phyloP scores from a whole-genome alignment of 2,797 vertebrate genomes.

The Miichthys miiuy region DNA sequence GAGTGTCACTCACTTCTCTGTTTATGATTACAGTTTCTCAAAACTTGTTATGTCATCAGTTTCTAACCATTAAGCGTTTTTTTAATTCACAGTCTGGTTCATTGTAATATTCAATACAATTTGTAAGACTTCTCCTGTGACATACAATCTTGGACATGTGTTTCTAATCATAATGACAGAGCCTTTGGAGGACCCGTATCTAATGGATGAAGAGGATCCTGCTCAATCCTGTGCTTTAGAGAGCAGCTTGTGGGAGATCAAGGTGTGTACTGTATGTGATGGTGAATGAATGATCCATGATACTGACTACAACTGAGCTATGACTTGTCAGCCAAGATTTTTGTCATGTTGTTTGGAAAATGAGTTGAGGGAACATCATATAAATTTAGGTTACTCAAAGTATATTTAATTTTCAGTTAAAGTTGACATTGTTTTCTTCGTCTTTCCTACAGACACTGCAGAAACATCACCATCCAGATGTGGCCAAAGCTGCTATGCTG shows the following conservation, averaged over 20 bases:
- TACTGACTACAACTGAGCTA: not conserved
- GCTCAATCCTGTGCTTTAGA: slow-evolving; percentile 89
- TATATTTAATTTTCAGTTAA: not conserved
- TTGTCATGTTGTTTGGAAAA: not conserved
- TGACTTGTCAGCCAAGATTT: not conserved
- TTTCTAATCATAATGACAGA: slow-evolving; percentile 61
- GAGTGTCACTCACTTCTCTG: slow-evolving; percentile 11
- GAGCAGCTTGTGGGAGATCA: slow-evolving; percentile 96
- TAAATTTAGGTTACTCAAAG: not conserved
- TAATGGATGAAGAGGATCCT: slow-evolving; percentile 90
- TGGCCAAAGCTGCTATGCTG: slow-evolving; percentile 88
- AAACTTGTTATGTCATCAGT: not conserved
- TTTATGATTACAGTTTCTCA: not conserved
- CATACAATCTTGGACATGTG: not conserved
- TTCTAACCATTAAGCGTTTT: not conserved
- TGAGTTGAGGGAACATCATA: not conserved
- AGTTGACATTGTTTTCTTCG: not conserved
- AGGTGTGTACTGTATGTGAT: slow-evolving; percentile 79
- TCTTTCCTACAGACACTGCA: slow-evolving; percentile 88
- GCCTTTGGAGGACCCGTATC: slow-evolving; percentile 88
- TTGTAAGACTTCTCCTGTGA: not conserved
- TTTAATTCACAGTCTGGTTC: not conserved
- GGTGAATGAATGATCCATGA: slow-evolving; percentile 7
- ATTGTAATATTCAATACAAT: not conserved
- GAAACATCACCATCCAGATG: slow-evolving; percentile 94